phyloP scores from a whole-genome alignment of 2,797 vertebrate species.

The Mallotus villosus region DNA sequence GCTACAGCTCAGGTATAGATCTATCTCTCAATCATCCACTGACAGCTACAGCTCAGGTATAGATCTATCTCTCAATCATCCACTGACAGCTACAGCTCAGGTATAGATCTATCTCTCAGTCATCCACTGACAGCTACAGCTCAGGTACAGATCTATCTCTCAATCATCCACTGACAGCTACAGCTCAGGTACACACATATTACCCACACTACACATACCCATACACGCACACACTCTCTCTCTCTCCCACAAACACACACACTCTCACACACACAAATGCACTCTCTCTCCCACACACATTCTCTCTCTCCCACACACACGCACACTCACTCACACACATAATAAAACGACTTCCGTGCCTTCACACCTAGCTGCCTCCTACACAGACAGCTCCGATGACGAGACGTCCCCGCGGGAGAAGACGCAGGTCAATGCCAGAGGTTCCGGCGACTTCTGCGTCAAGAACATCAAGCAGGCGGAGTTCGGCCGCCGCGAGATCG shows the following conservation, averaged over 20 bases:
- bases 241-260: neutral
- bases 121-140: too few relatives aligned
- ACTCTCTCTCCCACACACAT: too few relatives aligned
- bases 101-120: too few relatives aligned
- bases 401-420: slow-evolving; percentile 92
- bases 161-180: too few relatives aligned
- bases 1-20: too few relatives aligned
- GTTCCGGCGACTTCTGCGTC: slow-evolving; percentile 93
- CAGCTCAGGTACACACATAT: slow-evolving; percentile 80
- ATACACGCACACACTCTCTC: neutral
- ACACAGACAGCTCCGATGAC: slow-evolving; percentile 94
- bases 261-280: neutral
- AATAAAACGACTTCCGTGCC: neutral
- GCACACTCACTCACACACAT: neutral
- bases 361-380: slow-evolving; percentile 81
- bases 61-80: too few relatives aligned
- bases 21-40: too few relatives aligned
- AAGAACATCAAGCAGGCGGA: slow-evolving; percentile 96
- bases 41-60: too few relatives aligned
- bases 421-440: slow-evolving; percentile 89
- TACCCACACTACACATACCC: neutral
- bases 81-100: too few relatives aligned
- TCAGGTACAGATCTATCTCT: too few relatives aligned
- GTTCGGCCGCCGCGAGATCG: slow-evolving; percentile 92
- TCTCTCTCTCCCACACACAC: neutral